Evolutionary conservation across 2,888 invertebrate genomes (phyloP).

Genomic region (Drosophila kambysellisi): DNA sequence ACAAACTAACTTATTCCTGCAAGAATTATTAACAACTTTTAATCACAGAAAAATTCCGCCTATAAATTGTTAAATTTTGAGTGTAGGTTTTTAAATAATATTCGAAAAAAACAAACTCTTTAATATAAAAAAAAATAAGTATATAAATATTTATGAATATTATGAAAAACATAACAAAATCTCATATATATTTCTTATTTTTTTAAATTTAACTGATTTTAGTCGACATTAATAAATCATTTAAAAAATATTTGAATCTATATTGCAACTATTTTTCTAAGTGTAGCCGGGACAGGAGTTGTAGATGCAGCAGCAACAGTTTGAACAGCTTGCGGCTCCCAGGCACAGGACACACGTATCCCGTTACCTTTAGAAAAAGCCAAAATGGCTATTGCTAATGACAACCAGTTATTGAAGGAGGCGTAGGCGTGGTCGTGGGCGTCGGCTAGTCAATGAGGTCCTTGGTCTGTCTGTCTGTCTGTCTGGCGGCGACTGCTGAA

Average conservation of each 20-base stretch:
- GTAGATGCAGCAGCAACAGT: neutral
- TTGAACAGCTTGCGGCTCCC: constrained; percentile 2
- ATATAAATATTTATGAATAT: neutral
- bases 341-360: constrained; percentile 21
- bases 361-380: constrained; percentile 45
- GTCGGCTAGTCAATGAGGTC: constrained; percentile 5
- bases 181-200: neutral
- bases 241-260: neutral
- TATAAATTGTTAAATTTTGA: neutral
- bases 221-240: neutral
- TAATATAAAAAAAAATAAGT: neutral
- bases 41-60: neutral
- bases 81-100: neutral
- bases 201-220: neutral
- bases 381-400: constrained; percentile 67
- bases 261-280: neutral
- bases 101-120: neutral
- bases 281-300: constrained; percentile 1
- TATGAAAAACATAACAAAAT: neutral
- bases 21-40: constrained; percentile 1
- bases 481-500: constrained; percentile 19
- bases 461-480: neutral
- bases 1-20: neutral
- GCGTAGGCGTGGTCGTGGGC: neutral
- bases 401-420: constrained; percentile 46